Evolutionary conservation across 37 sponge, comb jelly and placozoan genomes (phyloP), one percentile per base, ranked within the genome.

Genomic region (Crambe crambe): DNA sequence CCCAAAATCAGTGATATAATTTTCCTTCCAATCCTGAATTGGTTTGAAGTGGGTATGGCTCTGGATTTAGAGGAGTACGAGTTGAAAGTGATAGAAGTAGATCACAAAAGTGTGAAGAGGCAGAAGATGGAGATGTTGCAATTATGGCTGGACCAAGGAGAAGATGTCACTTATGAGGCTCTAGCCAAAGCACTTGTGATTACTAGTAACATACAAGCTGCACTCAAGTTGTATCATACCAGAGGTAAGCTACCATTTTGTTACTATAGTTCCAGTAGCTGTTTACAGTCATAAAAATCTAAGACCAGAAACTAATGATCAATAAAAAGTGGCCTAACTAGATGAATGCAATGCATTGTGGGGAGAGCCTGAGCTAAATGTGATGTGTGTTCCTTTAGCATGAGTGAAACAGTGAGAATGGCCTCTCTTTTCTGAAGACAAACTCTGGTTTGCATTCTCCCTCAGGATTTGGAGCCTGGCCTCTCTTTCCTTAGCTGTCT

Each of bases 1-100:
- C n/a, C n/a, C n/a, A 70, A 34, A 22, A 21, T 37, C 8, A 70
- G 29, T 9, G n/a, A 22, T 31, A 31, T 38, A 30, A 10, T 17
- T 38, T 34, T 37, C 71, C 37, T 37, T 31, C 71, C 37, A 38
- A 31, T 25, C 6, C 8, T 30, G 32, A 25, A 63, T 30, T 63
- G 29, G 32, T 63, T 41, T 70, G 25, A 70, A 12, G 40, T 70
- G 66, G 31, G 66, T 64, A 15, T 64, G 66, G 31, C 66, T 47
- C 51, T 47, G 12, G 51, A 47, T 6, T 12, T 47, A 47, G 6
- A 6, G 12, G 51, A 15, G 51, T 12, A 6, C 6, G 12, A 47
- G 12, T 47, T 47, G 12, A 6, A 47, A 47, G 51, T 47, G 51
- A 47, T 47, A 15, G 51, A 47, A 12, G 51, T 15, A 15, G 51